Percentiles rank a stretch among this genome's conserved stretches.
phyloP scores from a whole-genome alignment of 1,140 invertebrate genomes.

The Steinernema khuongi region DNA sequence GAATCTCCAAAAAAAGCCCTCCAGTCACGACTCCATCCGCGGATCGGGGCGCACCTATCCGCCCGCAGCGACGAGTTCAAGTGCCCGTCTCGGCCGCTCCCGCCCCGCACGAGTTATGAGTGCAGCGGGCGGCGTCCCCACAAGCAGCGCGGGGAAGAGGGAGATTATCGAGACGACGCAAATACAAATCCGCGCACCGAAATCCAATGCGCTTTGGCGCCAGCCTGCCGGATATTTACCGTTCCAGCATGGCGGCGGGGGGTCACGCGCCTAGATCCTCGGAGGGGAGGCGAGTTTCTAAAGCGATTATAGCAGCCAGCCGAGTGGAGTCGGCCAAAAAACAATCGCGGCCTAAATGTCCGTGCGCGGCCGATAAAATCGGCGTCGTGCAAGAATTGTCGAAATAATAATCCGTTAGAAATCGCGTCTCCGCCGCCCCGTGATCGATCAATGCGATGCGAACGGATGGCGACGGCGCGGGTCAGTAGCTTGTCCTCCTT shows the following conservation, averaged over 20 bases:
- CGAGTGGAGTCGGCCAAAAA: too few species aligned
- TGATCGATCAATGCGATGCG: conserved; percentile 1
- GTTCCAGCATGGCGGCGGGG: not conserved
- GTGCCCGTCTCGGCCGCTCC: not conserved
- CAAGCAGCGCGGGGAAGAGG: not conserved
- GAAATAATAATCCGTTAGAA: not conserved
- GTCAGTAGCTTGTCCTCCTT: too few species aligned
- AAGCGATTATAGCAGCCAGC: not conserved
- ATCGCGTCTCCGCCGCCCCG: not conserved
- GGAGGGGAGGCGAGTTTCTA: not conserved
- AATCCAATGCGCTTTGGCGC: not conserved
- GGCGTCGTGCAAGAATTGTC: not conserved
- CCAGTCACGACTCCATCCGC: too few species aligned
- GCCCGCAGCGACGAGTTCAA: conserved; percentile 12
- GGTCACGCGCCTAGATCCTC: not conserved
- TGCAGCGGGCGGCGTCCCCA: not conserved
- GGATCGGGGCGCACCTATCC: too few species aligned
- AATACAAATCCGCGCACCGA: conserved; percentile 11
- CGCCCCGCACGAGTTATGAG: not conserved
- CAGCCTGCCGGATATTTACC: conserved; percentile 12
- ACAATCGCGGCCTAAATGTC: conserved; percentile 3
- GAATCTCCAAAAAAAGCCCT: too few species aligned
- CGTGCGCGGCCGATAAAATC: not conserved
- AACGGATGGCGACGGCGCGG: not conserved
- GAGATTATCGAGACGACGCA: conserved; percentile 2